Base-by-base conservation (phyloP, 2,888 invertebrate genomes). In the Cryptus armator region DNA sequence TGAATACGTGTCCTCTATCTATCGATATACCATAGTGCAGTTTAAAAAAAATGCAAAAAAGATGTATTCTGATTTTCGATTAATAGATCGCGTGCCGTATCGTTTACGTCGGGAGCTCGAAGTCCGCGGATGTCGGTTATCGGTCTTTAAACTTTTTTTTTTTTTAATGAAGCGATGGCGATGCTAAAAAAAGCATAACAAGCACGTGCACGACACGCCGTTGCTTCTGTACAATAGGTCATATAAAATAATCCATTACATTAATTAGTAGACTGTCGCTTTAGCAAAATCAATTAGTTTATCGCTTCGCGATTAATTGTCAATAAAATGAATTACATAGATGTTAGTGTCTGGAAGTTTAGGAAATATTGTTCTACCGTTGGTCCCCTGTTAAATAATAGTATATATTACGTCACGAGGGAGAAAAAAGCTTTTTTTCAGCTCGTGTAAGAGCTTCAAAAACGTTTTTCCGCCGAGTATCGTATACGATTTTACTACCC, bases 191-290 rank as follows among this genome's bases (percentile, higher is more conserved):
- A 46, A 62, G 48, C 48, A 10, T 16, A 53, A 66, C 16, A 16
- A 53, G 51, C 76, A 66, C 53, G 53, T 76, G 66, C 66, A 43
- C 19, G 48, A 51, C 14, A 62, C 62, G 16, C n/a, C 10, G 5
- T 29, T 29, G 10, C 46, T 62, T 10, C 3, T 29, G 9, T 1
- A 48, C 16, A n/a, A 10, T 59, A 3, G 29, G 24, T 14, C 3
- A 29, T 12, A 59, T 12, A 62, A 12, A 32, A 29, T 62, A 5
- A 32, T 14, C 29, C 14, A 32, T 32, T 29, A n/a, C 3, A 62
- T 62, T 32, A 32, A 62, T 1, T 14, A n/a, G 29, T n/a, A 10
- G 32, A 14, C 14, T 12, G 14, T 32, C 5, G 1, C 0, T 24
- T 59, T 29, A 4, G 3, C 19, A 29, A 14, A n/a, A 29, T 62